Evolutionary conservation across 1,140 invertebrate genomes (phyloP).

Genomic region (Zaprionus davidi): DNA sequence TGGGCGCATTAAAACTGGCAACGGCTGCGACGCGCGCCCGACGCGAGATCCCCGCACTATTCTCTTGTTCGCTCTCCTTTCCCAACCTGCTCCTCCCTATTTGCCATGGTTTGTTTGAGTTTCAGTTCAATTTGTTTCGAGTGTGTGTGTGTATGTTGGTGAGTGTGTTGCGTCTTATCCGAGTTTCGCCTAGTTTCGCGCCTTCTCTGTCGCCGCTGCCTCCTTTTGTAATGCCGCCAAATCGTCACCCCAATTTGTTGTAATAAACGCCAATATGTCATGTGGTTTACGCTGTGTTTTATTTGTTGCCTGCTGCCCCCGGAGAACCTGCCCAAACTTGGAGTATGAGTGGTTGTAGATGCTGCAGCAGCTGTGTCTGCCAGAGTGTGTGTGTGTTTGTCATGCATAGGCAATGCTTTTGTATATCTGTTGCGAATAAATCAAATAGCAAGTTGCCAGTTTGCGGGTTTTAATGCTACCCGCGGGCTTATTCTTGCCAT

Average conservation of each 20-base stretch:
- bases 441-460: slow-evolving; percentile 67
- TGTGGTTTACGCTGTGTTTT: slow-evolving; percentile 67
- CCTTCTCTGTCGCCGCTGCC: slow-evolving; percentile 9
- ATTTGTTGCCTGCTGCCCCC: slow-evolving; percentile 48
- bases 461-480: slow-evolving; percentile 56
- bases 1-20: slow-evolving; percentile 40
- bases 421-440: slow-evolving; percentile 71
- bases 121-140: slow-evolving; percentile 63
- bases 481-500: slow-evolving; percentile 44
- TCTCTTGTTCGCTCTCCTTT: background rate
- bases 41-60: slow-evolving; percentile 9
- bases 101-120: slow-evolving; percentile 55
- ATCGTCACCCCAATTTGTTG: slow-evolving; percentile 78
- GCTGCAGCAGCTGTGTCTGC: slow-evolving; percentile 30
- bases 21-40: slow-evolving; percentile 21
- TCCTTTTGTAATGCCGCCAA: slow-evolving; percentile 56
- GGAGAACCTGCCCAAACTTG: slow-evolving; percentile 5
- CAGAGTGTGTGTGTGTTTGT: slow-evolving; percentile 4
- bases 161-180: slow-evolving; percentile 52
- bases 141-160: slow-evolving; percentile 18
- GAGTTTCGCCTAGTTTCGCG: slow-evolving; percentile 53
- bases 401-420: slow-evolving; percentile 17
- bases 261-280: slow-evolving; percentile 82
- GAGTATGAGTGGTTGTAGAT: background rate
- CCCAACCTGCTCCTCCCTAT: background rate